Evolutionary conservation across 2,113 vertebrate species (phyloP).

Genomic region (Origma solitaria): DNA sequence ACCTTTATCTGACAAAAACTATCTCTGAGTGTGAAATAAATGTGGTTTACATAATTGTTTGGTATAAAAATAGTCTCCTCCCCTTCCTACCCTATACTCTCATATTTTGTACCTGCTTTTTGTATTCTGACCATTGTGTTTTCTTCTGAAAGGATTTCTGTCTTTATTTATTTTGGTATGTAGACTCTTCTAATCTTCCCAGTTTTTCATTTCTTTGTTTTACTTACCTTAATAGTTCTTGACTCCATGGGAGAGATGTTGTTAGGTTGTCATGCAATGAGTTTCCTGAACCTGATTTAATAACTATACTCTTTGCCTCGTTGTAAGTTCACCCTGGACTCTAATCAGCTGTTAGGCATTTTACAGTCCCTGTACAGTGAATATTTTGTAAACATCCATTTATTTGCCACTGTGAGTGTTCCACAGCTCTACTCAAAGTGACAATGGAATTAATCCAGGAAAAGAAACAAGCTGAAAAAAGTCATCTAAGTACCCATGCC

Average conservation of each 20-base stretch:
- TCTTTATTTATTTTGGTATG: background rate
- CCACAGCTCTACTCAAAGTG: background rate
- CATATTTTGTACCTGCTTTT: background rate
- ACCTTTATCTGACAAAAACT: background rate
- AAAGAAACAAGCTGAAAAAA: background rate
- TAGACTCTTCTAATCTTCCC: background rate
- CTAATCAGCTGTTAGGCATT: background rate
- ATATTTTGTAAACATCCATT: constrained; percentile 40
- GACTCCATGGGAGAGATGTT: background rate
- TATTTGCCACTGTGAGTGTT: constrained; percentile 33
- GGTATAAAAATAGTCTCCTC: background rate
- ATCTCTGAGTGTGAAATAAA: background rate
- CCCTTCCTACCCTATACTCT: background rate
- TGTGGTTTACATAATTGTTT: background rate
- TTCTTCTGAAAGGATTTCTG: background rate
- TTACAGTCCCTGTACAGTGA: background rate
- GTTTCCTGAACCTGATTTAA: background rate
- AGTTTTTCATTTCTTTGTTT: background rate
- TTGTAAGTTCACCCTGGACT: background rate
- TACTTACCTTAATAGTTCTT: background rate
- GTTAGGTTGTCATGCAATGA: background rate
- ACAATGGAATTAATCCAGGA: constrained; percentile 19
- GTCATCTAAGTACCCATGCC: background rate
- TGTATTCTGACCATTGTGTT: background rate
- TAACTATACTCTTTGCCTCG: background rate